Base-by-base conservation (phyloP, 2,797 vertebrate species). In the Pteropus rufus region DNA sequence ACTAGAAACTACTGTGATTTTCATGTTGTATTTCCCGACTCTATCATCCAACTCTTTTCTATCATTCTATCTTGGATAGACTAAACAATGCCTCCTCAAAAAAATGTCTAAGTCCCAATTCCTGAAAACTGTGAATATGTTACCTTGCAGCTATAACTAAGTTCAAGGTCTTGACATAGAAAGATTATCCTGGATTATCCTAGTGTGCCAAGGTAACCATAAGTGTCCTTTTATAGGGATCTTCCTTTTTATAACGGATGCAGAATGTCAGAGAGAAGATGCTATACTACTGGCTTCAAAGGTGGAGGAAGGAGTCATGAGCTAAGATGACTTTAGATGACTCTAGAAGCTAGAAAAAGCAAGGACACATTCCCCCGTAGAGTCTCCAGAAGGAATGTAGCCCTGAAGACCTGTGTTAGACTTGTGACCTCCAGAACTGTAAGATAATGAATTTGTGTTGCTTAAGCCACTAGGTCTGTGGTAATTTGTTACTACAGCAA, bases 291-390 rank as follows among this genome's bases (percentile, higher is more conserved):
- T 36, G 26, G 12, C 65, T 75, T 70, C 49, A 31, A 79, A 46
- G 29, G 6, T 34, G 44, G 60, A 75, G 44, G 14, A 89, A 39
- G 36, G 26, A 3, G 2, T 64, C 26, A 10, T 26, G 9, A 72
- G 36, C 16, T 21, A 8, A 67, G 16, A 46, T 46, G 41, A n/a
- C 5, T 8, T 3, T 39, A 36, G 26, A 10, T 36, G 62, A 18
- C 29, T 67, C 39, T 52, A 7, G 56, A 84, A 49, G 56, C 29
- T 19, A n/a, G 64, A n/a, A 75, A 44, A 15, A 2, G 16, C 49
- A 21, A 26, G 12, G 21, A 39, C 14, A 34, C n/a, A 2, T 3
- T 31, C 7, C 11, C 11, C 1, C 3, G 14, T 3, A 36, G 2
- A 62, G 34, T 12, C 29, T 65, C 10, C 14, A 23, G 46, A 56